These are phyloP conservation scores for Cybosia mesomella DNA, from an alignment of 2,888 invertebrate species.

Conservation along the genomic window DNA sequence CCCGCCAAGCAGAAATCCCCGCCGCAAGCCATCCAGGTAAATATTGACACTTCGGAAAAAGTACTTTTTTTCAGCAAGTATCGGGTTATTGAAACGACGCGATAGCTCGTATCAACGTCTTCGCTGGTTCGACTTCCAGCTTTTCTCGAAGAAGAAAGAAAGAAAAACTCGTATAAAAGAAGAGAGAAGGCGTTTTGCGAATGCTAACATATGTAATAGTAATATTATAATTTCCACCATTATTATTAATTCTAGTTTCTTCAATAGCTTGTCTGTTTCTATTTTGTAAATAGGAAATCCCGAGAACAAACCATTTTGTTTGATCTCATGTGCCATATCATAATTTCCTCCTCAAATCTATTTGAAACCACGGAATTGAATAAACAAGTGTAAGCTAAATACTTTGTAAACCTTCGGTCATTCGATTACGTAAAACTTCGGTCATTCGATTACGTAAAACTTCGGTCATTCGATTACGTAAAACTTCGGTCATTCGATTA, in stretches of 20 bases:
- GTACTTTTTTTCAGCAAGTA: not conserved
- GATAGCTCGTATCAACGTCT: not conserved
- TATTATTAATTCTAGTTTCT: not conserved
- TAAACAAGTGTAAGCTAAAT: too few species aligned
- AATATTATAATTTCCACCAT: not conserved
- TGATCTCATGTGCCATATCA: not conserved
- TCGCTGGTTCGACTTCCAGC: conserved; percentile 21
- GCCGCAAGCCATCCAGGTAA: conserved; percentile 73
- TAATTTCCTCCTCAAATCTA: too few species aligned
- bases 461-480: too few species aligned
- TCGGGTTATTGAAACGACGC: not conserved
- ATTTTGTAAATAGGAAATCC: not conserved
- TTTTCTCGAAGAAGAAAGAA: not conserved
- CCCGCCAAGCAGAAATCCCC: conserved; percentile 58
- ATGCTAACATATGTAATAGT: too few species aligned
- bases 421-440: too few species aligned
- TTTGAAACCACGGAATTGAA: too few species aligned
- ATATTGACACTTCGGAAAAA: not conserved
- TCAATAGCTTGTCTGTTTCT: not conserved
- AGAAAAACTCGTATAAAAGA: not conserved
- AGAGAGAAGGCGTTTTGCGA: not conserved
- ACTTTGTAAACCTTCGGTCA: too few species aligned
- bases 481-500: too few species aligned
- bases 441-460: too few species aligned
- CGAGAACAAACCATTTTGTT: not conserved